These are phyloP conservation scores for Babylonia areolata DNA, from an alignment of 1,140 invertebrate species.

Conservation along the genomic window DNA sequence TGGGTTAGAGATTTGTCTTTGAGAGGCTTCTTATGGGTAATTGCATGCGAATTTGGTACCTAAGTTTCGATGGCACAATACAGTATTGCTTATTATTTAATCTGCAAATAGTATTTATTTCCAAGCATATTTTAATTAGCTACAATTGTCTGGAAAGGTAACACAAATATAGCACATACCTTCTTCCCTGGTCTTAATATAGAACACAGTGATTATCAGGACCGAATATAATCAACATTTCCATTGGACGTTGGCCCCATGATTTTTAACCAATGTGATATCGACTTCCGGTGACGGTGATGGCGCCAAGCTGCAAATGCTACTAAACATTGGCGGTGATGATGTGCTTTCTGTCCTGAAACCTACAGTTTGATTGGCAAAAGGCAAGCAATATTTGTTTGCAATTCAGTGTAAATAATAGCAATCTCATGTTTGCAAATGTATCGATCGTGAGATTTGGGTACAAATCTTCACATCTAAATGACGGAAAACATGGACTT, in stretches of 20 bases:
- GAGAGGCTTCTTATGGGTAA: constrained; percentile 3
- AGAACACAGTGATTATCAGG: constrained; percentile 42
- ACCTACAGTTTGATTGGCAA: constrained; percentile 17
- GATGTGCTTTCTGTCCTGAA: constrained; percentile 14
- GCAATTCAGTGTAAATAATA: neutral
- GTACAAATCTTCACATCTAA: neutral
- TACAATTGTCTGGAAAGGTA: constrained; percentile 40
- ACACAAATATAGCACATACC: constrained; percentile 57
- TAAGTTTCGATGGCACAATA: neutral
- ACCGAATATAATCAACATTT: constrained; percentile 28
- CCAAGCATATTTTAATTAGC: constrained; percentile 9
- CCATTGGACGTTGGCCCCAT: constrained; percentile 48
- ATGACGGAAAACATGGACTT: no score
- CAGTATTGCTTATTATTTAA: neutral
- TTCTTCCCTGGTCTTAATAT: constrained; percentile 59
- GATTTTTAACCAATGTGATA: constrained; percentile 41
- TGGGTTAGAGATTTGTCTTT: constrained; percentile 33
- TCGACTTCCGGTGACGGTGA: constrained; percentile 40
- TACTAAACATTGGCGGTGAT: constrained; percentile 30
- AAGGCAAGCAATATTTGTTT: neutral
- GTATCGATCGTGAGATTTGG: neutral
- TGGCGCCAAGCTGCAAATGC: constrained; percentile 57
- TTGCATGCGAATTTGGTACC: neutral
- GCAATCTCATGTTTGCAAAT: neutral
- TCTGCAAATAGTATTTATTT: constrained; percentile 26